These are phyloP conservation scores for Bimastos eiseni DNA, from an alignment of 2,888 invertebrate species.

Conservation along the genomic window DNA sequence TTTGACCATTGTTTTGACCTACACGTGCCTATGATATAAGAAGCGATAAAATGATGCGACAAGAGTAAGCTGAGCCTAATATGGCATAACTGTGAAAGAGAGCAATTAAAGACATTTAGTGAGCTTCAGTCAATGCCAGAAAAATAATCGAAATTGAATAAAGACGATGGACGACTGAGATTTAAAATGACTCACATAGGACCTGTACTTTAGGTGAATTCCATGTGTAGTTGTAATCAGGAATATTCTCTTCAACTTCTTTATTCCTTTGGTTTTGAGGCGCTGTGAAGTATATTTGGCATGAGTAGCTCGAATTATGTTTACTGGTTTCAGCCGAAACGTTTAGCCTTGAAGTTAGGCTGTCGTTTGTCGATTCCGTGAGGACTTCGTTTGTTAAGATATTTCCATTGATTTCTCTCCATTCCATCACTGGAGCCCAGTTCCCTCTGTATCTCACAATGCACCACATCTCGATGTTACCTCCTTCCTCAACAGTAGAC, in stretches of 20 bases:
- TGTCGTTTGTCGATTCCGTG: background rate
- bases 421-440: background rate
- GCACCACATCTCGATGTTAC: constrained; percentile 2
- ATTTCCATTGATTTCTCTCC: background rate
- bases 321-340: background rate
- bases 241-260: background rate
- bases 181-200: background rate
- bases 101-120: no score
- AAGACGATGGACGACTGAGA: background rate
- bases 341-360: background rate
- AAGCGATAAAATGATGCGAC: no score
- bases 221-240: background rate
- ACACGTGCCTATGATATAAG: no score
- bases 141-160: background rate
- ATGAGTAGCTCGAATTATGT: background rate
- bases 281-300: background rate
- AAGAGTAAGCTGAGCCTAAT: no score
- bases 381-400: background rate
- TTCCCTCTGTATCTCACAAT: background rate
- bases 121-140: no score
- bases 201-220: background rate
- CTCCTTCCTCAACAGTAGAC: background rate
- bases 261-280: background rate
- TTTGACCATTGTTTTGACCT: no score
- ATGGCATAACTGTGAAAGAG: no score